Evolutionary conservation across 2,888 invertebrate genomes (phyloP).

Genomic region (Caenorhabditis sp.): DNA sequence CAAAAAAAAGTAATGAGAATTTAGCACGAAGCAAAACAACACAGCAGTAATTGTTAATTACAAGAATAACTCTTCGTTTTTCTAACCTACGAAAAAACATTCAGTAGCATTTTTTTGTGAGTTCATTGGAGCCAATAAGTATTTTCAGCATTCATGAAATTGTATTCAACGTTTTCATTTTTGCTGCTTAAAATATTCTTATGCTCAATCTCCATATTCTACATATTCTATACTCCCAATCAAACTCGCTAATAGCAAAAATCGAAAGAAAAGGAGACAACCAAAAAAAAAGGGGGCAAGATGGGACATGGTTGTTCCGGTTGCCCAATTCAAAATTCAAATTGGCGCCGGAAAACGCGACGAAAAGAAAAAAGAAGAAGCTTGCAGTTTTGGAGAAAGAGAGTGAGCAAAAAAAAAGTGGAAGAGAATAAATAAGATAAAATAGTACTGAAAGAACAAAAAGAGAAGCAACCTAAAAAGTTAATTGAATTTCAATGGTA

Average conservation of each 20-base stretch:
- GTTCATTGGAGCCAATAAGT: no score
- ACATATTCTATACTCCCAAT: background rate
- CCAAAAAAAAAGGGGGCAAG: background rate
- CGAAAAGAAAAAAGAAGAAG: background rate
- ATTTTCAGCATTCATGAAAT: background rate
- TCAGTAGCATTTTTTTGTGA: no score
- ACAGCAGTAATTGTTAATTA: conserved; percentile 12
- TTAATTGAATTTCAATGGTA: conserved; percentile 30
- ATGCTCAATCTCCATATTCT: no score
- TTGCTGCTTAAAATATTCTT: background rate
- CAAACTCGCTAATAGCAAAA: background rate
- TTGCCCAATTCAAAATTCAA: conserved; percentile 66
- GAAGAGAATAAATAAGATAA: conserved; percentile 7
- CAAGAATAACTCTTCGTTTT: background rate
- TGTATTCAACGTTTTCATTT: background rate
- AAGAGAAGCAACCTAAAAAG: conserved; percentile 7
- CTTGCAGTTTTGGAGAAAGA: background rate
- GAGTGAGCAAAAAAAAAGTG: conserved; percentile 4
- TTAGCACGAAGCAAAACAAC: background rate
- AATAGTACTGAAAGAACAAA: background rate
- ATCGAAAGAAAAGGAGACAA: background rate
- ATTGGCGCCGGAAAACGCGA: conserved; percentile 62
- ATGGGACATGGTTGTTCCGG: conserved; percentile 38
- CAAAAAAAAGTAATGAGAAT: conserved; percentile 3
- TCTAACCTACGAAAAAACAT: background rate